Conservation (phyloP, 2,113 vertebrate genomes). For the Physeter macrocephalus region DNA sequence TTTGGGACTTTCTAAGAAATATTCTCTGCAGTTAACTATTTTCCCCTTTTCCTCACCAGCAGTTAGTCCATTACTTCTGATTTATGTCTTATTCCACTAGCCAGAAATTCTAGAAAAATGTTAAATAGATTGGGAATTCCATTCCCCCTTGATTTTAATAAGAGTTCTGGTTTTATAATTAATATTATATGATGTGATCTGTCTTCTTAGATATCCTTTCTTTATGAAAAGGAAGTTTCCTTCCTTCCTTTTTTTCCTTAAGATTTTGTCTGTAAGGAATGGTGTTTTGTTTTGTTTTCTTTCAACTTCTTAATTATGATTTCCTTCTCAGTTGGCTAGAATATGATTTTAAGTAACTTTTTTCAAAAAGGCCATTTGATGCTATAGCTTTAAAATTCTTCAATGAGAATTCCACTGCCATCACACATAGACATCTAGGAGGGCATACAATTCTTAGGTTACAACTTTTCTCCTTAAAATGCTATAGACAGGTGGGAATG, state of each 20-base stretch:
- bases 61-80: background rate
- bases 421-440: background rate
- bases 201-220: background rate
- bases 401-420: background rate
- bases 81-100: background rate
- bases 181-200: background rate
- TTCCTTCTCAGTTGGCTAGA: background rate
- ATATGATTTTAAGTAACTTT: background rate
- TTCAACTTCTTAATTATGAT: background rate
- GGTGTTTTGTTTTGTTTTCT: background rate
- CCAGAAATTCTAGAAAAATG: background rate
- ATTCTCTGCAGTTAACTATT: background rate
- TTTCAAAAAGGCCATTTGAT: background rate
- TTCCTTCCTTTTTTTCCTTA: background rate
- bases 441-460: background rate
- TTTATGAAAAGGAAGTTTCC: background rate
- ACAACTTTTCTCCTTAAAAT: constrained; percentile 17
- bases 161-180: background rate
- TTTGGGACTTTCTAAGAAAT: constrained; percentile 17
- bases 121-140: constrained; percentile 4
- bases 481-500: background rate
- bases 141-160: background rate
- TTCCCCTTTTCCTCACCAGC: background rate
- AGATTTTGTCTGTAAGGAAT: background rate
- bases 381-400: background rate